Base-by-base conservation (phyloP, 2,888 invertebrate species). In the Galerucella nymphaeae region DNA sequence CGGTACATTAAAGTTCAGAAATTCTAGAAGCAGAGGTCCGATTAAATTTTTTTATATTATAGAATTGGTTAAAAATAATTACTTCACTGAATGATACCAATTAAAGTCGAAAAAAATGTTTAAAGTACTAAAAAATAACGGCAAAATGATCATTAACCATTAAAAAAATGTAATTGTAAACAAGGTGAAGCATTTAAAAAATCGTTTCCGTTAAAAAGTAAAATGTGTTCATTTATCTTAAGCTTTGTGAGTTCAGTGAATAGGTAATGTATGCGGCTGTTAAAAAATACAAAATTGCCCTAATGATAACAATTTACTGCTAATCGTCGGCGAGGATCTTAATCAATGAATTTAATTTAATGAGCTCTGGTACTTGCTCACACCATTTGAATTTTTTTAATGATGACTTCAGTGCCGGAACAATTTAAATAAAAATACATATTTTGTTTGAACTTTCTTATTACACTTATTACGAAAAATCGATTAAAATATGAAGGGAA, bases 221-320 rank as follows among this genome's bases (percentile, higher is more conserved):
- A 81, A 82, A 80, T 78, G 81, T 79, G 80, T 83, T 82, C 83
- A 80, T 84, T 78, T 85, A 85, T 85, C 85, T 85, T 82, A 84
- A 84, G 84, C 63, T 55, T 53, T 83, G 83, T 83, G 83, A 84
- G 85, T 83, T 85, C 85, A 85, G 79, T 85, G 85, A 86, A 83
- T 85, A 84, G 81, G 83, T 86, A 87, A 87, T 87, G 80, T 86
- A 87, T 87, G 84, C 86, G 84, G 84, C 85, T 84, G 85, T 86
- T 87, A 86, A 86, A 87, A 58, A 87, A 86, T 86, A 87, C 87
- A 87, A 87, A 87, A 87, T 87, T 87, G 87, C 86, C 81, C 82
- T 87, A 87, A 87, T 87, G 86, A 87, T 87, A 87, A 87, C 87
- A 87, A 86, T 87, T 87, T 87, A 87, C 86, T 86, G 86, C 86